These are phyloP conservation scores for Drosophila pseudoananassae DNA, from an alignment of 1,140 invertebrate genomes.

Conservation along the genomic window DNA sequence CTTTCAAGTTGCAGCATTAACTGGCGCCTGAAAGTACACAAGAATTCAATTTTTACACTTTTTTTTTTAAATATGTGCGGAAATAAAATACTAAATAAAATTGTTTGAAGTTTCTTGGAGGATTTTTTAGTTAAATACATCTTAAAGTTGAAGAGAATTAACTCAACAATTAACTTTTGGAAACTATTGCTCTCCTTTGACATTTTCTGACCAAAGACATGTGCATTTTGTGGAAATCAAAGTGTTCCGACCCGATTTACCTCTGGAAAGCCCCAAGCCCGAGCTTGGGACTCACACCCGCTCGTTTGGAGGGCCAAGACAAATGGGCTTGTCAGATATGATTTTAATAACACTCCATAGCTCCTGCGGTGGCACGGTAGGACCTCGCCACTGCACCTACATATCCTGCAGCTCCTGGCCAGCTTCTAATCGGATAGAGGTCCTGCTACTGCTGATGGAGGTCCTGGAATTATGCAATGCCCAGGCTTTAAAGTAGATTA, in stretches of 20 bases:
- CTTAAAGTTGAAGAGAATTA: too few species aligned
- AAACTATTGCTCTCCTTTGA: too few species aligned
- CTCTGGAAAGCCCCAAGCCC: neutral
- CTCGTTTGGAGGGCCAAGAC: constrained; percentile 25
- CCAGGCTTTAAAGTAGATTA: constrained; percentile 80
- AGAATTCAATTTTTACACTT: neutral
- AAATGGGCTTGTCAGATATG: constrained; percentile 46
- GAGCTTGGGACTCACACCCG: too few species aligned
- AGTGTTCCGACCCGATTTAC: neutral
- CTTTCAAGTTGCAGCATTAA: neutral
- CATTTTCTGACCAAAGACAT: too few species aligned
- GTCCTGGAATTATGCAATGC: constrained; percentile 72
- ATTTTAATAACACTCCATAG: constrained; percentile 47
- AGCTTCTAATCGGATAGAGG: constrained; percentile 22
- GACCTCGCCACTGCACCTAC: too few species aligned
- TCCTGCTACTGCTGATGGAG: constrained; percentile 5
- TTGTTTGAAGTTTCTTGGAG: too few species aligned
- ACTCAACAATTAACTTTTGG: too few species aligned
- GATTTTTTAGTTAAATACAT: too few species aligned
- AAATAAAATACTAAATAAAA: too few species aligned
- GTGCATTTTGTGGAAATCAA: neutral
- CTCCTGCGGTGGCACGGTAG: neutral
- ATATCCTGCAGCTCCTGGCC: neutral
- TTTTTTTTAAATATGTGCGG: too few species aligned
- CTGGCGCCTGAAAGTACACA: neutral